These are phyloP conservation scores for Xiphophorus hellerii DNA, from an alignment of 2,113 vertebrate species.

Conservation along the genomic window DNA sequence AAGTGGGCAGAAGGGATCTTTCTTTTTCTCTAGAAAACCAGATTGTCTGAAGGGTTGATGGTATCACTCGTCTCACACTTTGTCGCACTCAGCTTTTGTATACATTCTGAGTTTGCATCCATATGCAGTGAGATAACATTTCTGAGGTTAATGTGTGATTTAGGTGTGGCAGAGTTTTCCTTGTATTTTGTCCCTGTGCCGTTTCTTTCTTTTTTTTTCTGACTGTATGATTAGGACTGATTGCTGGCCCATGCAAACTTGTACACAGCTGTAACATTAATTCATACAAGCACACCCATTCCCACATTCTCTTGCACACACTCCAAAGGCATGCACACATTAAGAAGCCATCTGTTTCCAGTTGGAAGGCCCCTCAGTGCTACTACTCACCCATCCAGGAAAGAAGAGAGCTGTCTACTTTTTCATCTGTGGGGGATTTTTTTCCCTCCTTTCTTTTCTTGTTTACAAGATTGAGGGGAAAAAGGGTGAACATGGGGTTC, in stretches of 20 bases:
- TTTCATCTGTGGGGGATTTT: conserved; percentile 58
- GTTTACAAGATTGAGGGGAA: conserved; percentile 49
- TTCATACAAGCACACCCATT: conserved; percentile 36
- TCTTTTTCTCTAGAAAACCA: conserved; percentile 44
- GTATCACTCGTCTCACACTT: conserved; percentile 59
- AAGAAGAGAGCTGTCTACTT: conserved; percentile 73
- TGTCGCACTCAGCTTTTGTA: conserved; percentile 25
- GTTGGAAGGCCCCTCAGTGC: conserved; percentile 73
- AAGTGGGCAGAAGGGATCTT: conserved; percentile 17
- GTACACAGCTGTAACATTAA: conserved; percentile 24
- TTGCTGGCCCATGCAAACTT: conserved; percentile 27
- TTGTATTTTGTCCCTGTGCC: conserved; percentile 12
- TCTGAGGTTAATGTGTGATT: conserved; percentile 32
- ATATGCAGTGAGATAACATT: conserved; percentile 24
- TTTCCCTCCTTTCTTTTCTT: conserved; percentile 19
- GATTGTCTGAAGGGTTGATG: conserved; percentile 47
- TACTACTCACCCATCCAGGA: conserved; percentile 70
- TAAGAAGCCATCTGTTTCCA: conserved; percentile 82
- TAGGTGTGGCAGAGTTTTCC: conserved; percentile 27
- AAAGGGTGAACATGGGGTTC: conserved; percentile 32
- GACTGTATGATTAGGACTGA: conserved; percentile 19
- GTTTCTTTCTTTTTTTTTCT: conserved; percentile 1
- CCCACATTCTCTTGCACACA: conserved; percentile 47
- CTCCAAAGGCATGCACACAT: conserved; percentile 67
- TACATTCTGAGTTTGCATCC: conserved; percentile 28